Base-by-base conservation (phyloP, 64 coral and sea anemone genomes). In the Montipora efflorescens region DNA sequence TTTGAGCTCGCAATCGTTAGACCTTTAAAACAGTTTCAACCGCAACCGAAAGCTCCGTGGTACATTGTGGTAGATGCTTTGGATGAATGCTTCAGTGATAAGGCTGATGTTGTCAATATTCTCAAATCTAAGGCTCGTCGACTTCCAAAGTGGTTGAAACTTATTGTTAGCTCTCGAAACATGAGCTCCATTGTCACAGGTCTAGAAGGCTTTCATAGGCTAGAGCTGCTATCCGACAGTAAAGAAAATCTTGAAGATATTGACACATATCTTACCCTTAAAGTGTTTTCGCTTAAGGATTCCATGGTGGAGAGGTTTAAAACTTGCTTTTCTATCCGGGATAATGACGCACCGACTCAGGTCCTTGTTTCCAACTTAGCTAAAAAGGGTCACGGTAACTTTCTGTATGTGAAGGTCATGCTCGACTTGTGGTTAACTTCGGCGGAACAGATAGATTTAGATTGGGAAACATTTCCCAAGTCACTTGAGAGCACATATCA, bases 41-140 rank as follows among this genome's bases (percentile, higher is more conserved):
- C 23, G 23, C 2, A 78, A 0, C 19, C 47, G 10, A 82, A 51
- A 2, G 25, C 57, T 5, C 47, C 71, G 8, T 93, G 88, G 89
- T 99, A 92, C 67, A 53, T 99, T 62, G 49, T 99, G 22, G 67
- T 99, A 6, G 98, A 99, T 73, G 98, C 98, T 5, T 72, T 99
- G 43, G 98, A 99, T 86, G 98, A 99, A 52, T 99, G 98, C 83
- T 82, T 67, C 10, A 74, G 25, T 52, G 92, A 68, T 3, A 81
- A 88, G 50, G 71, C 80, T 78, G 92, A 81, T 13, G 82, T 99
- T 70, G 52, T 96, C 0, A 59, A 91, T 48, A 79, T 99, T 71
- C 72, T 99, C 4, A 84, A 81, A 73, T 76, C 59, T 16, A 99
- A 94, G 15, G 18, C 78, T 18, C 76, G 9, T 55, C 84, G 67